phyloP scores from a whole-genome alignment of 1,140 invertebrate species.

The Polyergus mexicanus region DNA sequence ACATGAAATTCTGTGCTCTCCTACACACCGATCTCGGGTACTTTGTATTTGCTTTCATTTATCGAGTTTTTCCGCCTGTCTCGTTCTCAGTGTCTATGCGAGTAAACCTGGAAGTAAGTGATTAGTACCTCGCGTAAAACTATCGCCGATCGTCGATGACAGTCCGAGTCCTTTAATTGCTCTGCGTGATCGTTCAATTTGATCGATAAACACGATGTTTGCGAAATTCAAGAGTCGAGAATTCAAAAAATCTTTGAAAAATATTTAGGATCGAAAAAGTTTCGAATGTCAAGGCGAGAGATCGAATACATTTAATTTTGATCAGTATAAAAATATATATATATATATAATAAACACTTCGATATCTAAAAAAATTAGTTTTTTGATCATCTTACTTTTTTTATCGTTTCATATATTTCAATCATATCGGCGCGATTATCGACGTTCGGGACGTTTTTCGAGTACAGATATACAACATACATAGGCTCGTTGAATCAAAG shows the following conservation, averaged over 20 bases:
- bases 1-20: conserved; percentile 79
- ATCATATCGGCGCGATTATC: neutral
- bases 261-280: neutral
- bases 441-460: conserved; percentile 34
- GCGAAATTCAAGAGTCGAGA: neutral
- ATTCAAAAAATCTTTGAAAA: neutral
- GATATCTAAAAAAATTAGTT: neutral
- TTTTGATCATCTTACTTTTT: neutral
- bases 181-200: conserved; percentile 4
- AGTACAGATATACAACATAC: conserved; percentile 72
- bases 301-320: too few species aligned
- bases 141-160: conserved; percentile 59
- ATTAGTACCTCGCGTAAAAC: conserved; percentile 70
- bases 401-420: neutral
- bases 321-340: too few species aligned
- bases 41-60: conserved; percentile 72
- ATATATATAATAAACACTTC: too few species aligned
- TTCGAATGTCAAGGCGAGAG: too few species aligned
- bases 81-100: conserved; percentile 72
- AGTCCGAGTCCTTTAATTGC: neutral
- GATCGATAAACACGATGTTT: conserved; percentile 15
- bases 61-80: conserved; percentile 66
- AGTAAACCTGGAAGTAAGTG: conserved; percentile 80
- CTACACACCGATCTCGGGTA: conserved; percentile 77
- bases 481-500: conserved; percentile 68